These are phyloP conservation scores for Cerastis leucographa DNA, from an alignment of 2,888 invertebrate species.

Conservation along the genomic window DNA sequence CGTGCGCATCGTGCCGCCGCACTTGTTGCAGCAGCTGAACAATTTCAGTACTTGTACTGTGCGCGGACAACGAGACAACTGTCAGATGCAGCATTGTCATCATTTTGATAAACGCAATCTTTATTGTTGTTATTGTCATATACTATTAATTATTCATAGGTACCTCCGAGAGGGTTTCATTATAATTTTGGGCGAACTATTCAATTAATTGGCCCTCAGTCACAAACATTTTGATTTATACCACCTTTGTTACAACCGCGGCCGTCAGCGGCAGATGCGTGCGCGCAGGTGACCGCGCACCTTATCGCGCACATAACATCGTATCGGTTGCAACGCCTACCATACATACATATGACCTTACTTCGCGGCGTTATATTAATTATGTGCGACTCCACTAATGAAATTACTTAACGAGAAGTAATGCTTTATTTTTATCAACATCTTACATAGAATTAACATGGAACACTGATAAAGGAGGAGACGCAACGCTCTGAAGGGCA, in stretches of 20 bases:
- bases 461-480: not conserved
- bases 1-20: constrained; percentile 24
- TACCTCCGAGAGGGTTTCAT: not conserved
- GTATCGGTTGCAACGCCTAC: constrained; percentile 60
- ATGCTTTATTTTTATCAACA: not conserved
- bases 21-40: constrained; percentile 10
- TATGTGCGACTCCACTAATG: constrained; percentile 22
- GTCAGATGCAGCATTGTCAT: not conserved
- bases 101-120: not conserved
- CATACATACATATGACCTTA: constrained; percentile 13
- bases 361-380: constrained; percentile 21
- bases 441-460: not conserved
- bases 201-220: constrained; percentile 40
- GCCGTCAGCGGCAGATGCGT: constrained; percentile 66
- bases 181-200: constrained; percentile 2
- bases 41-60: not conserved
- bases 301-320: constrained; percentile 61
- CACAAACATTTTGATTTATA: constrained; percentile 62
- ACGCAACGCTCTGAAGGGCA: not conserved
- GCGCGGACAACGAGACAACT: not conserved
- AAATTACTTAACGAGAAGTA: constrained; percentile 10
- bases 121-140: not conserved
- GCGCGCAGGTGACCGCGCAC: constrained; percentile 70
- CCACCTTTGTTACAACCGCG: constrained; percentile 48
- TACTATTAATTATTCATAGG: not conserved